These are phyloP conservation scores for Tupaia tana DNA, from an alignment of 2,113 vertebrate species.

Conservation along the genomic window DNA sequence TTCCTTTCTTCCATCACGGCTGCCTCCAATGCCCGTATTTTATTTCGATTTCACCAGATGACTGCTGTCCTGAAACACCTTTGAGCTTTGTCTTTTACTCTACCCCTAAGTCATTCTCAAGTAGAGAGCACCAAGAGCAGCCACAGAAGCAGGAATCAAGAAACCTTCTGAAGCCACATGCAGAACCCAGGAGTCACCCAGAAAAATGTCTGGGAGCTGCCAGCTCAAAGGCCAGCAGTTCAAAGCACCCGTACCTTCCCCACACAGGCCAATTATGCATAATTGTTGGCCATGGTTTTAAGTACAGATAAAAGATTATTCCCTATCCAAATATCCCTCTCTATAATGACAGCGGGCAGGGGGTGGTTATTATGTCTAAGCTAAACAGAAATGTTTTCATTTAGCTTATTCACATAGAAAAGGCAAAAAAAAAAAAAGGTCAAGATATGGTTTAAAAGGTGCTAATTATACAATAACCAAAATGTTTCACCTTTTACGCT, in stretches of 20 bases:
- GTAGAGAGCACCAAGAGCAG: neutral
- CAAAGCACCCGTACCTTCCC: neutral
- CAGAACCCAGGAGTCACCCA: neutral
- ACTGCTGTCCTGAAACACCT: neutral
- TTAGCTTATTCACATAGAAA: neutral
- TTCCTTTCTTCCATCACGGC: neutral
- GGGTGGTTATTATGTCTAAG: neutral
- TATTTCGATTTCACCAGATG: neutral
- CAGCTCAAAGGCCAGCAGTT: neutral
- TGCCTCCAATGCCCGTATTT: neutral
- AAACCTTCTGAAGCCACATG: neutral
- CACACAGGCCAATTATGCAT: neutral
- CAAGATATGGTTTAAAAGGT: neutral
- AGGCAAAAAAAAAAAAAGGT: neutral
- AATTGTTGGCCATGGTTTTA: neutral
- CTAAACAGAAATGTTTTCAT: slow-evolving; percentile 6
- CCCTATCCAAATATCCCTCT: neutral
- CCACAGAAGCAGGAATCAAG: neutral
- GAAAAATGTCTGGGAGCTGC: neutral
- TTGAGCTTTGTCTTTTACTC: neutral
- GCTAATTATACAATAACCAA: neutral
- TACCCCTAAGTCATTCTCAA: neutral
- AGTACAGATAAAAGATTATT: slow-evolving; percentile 22
- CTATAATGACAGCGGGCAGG: neutral
- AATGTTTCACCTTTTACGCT: neutral